phyloP scores from a whole-genome alignment of 2,888 invertebrate species.

The Tipula unca region DNA sequence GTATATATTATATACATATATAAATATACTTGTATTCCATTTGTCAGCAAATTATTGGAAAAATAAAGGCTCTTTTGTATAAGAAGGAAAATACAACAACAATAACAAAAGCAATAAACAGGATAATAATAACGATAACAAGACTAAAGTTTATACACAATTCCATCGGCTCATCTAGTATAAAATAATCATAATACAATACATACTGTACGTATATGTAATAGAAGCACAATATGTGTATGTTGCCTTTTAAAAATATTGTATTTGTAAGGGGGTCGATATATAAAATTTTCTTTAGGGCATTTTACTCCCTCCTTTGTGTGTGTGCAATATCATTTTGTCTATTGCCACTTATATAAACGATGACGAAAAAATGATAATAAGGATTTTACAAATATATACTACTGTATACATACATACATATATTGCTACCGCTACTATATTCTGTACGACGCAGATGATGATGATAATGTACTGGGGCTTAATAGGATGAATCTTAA shows the following conservation, averaged over 20 bases:
- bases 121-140: slow-evolving; percentile 8
- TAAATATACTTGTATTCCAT: not conserved
- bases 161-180: not conserved
- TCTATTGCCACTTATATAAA: not conserved
- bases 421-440: not conserved
- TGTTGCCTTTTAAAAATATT: not conserved
- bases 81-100: not conserved
- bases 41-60: not conserved
- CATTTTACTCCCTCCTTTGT: not conserved
- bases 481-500: not conserved
- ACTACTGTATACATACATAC: too few species aligned
- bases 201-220: not conserved
- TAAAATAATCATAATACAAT: not conserved
- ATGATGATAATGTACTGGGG: not conserved
- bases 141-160: not conserved
- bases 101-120: not conserved
- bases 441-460: not conserved
- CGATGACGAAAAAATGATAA: not conserved
- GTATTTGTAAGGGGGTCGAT: not conserved
- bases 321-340: not conserved
- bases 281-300: not conserved
- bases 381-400: not conserved
- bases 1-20: too few species aligned
- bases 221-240: not conserved
- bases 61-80: not conserved